Evolutionary conservation across 1,140 invertebrate species (phyloP), one percentile per base, ranked within the genome.

Genomic region (Drosophila tsacasi): DNA sequence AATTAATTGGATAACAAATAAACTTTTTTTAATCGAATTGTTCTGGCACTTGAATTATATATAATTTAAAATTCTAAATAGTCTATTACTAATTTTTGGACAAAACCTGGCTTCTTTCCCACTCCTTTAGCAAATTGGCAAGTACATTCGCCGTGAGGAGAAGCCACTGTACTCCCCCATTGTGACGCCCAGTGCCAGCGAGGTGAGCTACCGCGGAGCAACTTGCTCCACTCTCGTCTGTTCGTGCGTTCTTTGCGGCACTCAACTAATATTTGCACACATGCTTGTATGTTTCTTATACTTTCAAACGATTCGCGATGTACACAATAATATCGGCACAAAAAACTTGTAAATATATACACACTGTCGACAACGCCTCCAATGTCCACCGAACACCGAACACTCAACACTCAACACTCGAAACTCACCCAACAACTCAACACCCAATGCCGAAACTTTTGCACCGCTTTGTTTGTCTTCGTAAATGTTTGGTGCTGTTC

Each of bases 191-290:
- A 91, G 81, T 59, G 62, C 79, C 50, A 92, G 84, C 64, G 87
- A 92, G 77, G 91, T 92, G 66, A 92, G 87, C 78, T 39, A 39
- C 39, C 25, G 23, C 39, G 25, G 21, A 23, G 27, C 50, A 52
- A 52, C 35, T 25, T 39, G 35, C 35, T 57, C 54, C 54, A 39
- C 25, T 46, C 44, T 19, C 5, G 57, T 23, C 35, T 30, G 37
- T 42, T 44, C 49, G 40, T 74, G 58, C 65, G 80, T 68, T 81
- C 74, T 89, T 89, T 83, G 72, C n/a, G 52, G 60, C 58, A 90
- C 74, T 69, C 74, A 62, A 84, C 83, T 89, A 89, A 89, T 89
- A 90, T 89, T 89, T 90, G 81, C 71, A 89, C 85, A 90, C 68
- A 73, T 73, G 67, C 67, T 71, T 73, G 55, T 73, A 68, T 89